phyloP scores from a whole-genome alignment of 2,888 invertebrate species.

The Siphonodentalium dalli region DNA sequence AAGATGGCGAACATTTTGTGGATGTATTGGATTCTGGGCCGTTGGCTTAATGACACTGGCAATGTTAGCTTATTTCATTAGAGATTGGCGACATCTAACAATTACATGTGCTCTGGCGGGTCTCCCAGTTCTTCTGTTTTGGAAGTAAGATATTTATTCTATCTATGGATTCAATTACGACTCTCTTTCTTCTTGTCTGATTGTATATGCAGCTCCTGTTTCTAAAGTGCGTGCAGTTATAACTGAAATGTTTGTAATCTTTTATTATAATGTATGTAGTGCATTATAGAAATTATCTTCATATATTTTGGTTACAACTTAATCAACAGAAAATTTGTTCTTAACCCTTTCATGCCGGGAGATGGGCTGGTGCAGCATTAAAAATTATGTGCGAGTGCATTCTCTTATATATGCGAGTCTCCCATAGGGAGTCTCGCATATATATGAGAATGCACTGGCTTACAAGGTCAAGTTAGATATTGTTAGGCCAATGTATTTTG shows the following conservation, averaged over 20 bases:
- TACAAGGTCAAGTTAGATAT: no score
- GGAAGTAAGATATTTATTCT: slow-evolving; percentile 46
- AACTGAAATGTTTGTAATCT: background rate
- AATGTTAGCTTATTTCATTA: slow-evolving; percentile 51
- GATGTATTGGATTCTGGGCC: slow-evolving; percentile 62
- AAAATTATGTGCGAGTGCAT: no score
- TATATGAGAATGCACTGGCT: no score
- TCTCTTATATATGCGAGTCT: no score
- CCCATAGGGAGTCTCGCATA: no score
- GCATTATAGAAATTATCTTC: no score
- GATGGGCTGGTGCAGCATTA: no score
- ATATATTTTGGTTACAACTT: no score
- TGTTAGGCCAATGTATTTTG: no score
- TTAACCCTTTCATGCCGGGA: no score
- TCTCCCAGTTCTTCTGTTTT: slow-evolving; percentile 46
- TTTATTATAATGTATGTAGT: background rate
- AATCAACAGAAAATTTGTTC: no score
- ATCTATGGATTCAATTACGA: background rate
- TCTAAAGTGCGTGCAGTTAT: background rate
- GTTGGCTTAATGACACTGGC: slow-evolving; percentile 56
- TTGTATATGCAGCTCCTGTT: background rate
- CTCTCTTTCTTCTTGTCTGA: background rate
- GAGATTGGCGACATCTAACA: slow-evolving; percentile 57
- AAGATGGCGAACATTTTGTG: slow-evolving; percentile 60
- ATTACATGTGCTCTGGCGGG: slow-evolving; percentile 46